Base-by-base conservation (phyloP, 2,888 invertebrate genomes). In the Ceramica pisi region DNA sequence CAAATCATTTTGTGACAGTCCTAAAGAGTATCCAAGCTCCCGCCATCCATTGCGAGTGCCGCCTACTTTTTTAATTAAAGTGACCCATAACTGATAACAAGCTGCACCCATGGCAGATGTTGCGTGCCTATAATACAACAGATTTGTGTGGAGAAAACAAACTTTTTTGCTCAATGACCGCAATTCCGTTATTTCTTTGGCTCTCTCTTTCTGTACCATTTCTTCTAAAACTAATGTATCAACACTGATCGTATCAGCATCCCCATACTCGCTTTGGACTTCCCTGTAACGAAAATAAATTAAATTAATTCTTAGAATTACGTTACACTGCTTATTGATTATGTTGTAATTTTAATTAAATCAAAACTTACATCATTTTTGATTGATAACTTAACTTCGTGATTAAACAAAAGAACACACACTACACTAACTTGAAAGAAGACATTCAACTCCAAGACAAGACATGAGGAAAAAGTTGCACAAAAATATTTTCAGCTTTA, bases 11-110 rank as follows among this genome's bases (percentile, higher is more conserved):
- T 91, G 91, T 56, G 90, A 83, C 64, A 96, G 88, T 48, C 92
- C 93, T 51, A 96, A 83, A 67, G 86, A 87, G 82, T 89, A 86
- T n/a, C 96, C 96, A 50, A 96, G 88, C 57, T 94, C 94, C 70
- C 88, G 90, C 95, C 95, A 96, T 35, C 92, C 93, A 84, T 95
- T 91, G 4, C 91, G 92, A 19, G 94, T 90, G 5, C 95, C 95
- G 35, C 95, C 95, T 8, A 95, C 88, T 85, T 90, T 92, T 72
- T 93, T 95, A 8, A 96, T 88, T 23, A 95, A 78, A 2, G 88
- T 92, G 78, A 89, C 92, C 95, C 95, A 95, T 46, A 93, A 91
- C 72, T 94, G 93, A 77, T 94, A 94, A 76, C 95, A 95, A 12
- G 90, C 90, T 62, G 88, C 67, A 41, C 95, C 95, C 83, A 93